Conservation (phyloP, 2,797 vertebrate species). For the Poecilia velifera region DNA sequence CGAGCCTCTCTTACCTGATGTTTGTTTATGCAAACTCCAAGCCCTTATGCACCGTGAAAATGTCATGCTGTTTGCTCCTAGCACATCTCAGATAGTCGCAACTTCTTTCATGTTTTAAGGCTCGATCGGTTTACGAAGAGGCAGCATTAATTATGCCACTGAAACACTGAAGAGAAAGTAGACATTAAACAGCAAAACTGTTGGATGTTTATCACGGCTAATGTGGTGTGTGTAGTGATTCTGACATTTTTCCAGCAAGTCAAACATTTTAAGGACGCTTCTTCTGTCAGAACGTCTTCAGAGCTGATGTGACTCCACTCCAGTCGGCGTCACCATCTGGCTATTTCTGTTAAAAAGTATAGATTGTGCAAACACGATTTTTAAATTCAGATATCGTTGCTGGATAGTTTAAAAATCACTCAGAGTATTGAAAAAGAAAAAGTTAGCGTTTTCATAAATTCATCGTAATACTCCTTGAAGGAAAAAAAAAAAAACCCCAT, state of each 20-base stretch:
- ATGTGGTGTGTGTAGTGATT: not conserved
- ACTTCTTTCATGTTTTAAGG: not conserved
- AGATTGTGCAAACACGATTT: not conserved
- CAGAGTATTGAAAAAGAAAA: not conserved
- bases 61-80: not conserved
- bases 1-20: not conserved
- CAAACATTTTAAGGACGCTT: not conserved
- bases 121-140: not conserved
- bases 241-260: not conserved
- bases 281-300: not conserved
- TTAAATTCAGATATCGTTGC: not conserved
- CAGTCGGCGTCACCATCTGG: not conserved
- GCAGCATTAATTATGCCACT: not conserved
- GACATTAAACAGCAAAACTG: not conserved
- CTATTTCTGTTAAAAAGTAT: not conserved
- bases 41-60: not conserved
- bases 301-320: not conserved
- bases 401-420: not conserved
- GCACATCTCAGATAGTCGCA: not conserved
- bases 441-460: not conserved
- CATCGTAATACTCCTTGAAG: not conserved
- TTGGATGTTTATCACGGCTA: not conserved
- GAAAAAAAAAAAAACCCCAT: not conserved
- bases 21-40: not conserved
- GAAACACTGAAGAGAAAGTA: not conserved